A percentile compares a stretch with the other conserved stretches of the same genome.
Conservation (phyloP, 2,113 vertebrate genomes). For the Jacana jacana region DNA sequence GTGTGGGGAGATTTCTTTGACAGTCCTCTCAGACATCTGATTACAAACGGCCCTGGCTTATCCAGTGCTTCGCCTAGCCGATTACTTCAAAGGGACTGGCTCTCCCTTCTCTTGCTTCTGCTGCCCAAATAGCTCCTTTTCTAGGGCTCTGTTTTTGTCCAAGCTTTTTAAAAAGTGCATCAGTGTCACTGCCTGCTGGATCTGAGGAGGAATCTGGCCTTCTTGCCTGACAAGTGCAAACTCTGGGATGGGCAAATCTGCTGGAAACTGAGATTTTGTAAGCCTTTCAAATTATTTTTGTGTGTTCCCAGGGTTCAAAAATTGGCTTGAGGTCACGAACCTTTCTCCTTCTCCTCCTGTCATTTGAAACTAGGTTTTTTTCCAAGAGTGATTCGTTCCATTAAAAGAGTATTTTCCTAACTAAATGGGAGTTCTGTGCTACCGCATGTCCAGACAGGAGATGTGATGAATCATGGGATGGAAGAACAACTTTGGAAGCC, state of each 20-base stretch:
- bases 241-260: background rate
- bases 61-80: conserved; percentile 14
- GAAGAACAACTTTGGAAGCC: background rate
- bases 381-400: background rate
- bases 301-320: background rate
- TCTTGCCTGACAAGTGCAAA: background rate
- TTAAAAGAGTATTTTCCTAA: conserved; percentile 2
- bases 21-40: conserved; percentile 67
- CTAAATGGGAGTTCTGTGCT: conserved; percentile 27
- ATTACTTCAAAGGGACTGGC: conserved; percentile 58
- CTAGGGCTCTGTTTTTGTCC: background rate
- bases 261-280: background rate
- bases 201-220: background rate
- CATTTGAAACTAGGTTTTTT: background rate
- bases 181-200: background rate
- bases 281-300: background rate
- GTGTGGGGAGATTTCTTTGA: conserved; percentile 66
- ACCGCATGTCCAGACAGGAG: background rate
- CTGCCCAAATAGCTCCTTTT: conserved; percentile 12
- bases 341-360: background rate
- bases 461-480: background rate
- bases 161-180: background rate
- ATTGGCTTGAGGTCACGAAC: background rate
- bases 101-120: background rate
- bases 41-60: conserved; percentile 40